Base-by-base conservation (phyloP, 2,888 invertebrate species). In the Pemphredon lugubris region DNA sequence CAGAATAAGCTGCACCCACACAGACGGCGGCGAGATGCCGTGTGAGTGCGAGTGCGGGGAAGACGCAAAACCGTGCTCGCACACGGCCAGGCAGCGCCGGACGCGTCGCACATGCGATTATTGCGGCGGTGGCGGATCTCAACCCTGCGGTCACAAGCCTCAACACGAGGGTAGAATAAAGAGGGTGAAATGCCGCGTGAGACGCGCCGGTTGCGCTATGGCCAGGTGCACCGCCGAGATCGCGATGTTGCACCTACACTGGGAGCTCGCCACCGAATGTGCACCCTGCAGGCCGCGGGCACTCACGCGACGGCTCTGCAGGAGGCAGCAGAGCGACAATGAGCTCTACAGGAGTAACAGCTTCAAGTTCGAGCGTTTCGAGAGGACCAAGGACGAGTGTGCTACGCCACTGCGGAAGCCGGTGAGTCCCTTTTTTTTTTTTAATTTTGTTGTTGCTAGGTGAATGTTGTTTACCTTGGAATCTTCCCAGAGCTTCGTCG, bases 331-430 rank as follows among this genome's bases (percentile, higher is more conserved):
- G 11, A 94, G 94, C 78, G 96, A 96, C 92, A 96, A 96, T 92
- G 95, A 96, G 90, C 92, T 96, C 65, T 96, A 96, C 86, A 93
- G 96, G 81, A 96, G 96, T 78, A 96, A 96, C 90, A 96, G 96
- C 90, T 96, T 96, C 92, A 96, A 96, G 91, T 96, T 96, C 89
- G 96, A 96, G 91, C 91, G 95, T 61, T 96, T 96, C 87, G 94
- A 95, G 84, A 91, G 95, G 81, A 93, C 93, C 82, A 93, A 92
- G 86, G 94, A 94, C 81, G 92, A 92, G 79, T 91, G 92, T 77
- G 90, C 92, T 32, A 87, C 88, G 79, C 90, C 87, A 42, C 87
- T 92, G 77, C 93, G 93, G 75, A 94, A 94, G 89, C 95, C 95
- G 94, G 95, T 95, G 26, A 80, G 57, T 58, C 14, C 16, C 23